phyloP scores from a whole-genome alignment of 1,140 invertebrate genomes.

The Hypothenemus hampei region DNA sequence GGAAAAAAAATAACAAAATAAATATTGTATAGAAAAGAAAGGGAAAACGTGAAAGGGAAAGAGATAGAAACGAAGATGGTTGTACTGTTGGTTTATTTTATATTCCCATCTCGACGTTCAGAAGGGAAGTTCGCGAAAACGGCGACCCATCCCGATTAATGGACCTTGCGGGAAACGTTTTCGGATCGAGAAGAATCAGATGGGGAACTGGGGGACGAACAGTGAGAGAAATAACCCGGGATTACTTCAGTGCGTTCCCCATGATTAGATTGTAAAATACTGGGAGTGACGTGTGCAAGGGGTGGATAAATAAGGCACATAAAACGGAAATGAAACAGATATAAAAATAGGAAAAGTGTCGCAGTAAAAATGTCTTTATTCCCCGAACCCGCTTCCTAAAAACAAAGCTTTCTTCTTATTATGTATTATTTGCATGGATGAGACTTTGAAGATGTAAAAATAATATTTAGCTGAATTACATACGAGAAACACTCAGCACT shows the following conservation, averaged over 20 bases:
- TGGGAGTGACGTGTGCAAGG: conserved; percentile 47
- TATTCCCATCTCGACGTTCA: conserved; percentile 45
- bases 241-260: conserved; percentile 48
- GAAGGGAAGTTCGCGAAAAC: conserved; percentile 35
- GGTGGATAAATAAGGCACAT: conserved; percentile 47
- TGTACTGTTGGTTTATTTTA: conserved; percentile 45
- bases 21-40: too few species aligned
- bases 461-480: too few species aligned
- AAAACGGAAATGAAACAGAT: conserved; percentile 47
- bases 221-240: conserved; percentile 47
- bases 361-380: conserved; percentile 32
- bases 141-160: conserved; percentile 11
- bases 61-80: conserved; percentile 33
- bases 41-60: conserved; percentile 38
- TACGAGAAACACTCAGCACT: too few species aligned
- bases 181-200: conserved; percentile 22
- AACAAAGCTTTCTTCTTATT: too few species aligned
- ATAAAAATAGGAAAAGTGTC: conserved; percentile 46
- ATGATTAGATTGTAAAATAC: conserved; percentile 50
- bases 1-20: too few species aligned
- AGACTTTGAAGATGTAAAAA: too few species aligned
- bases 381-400: too few species aligned
- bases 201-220: conserved; percentile 42
- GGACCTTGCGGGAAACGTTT: conserved; percentile 9
- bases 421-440: too few species aligned